Conservation (phyloP, 2,888 invertebrate species). For the Ryuthela nishihirai region DNA sequence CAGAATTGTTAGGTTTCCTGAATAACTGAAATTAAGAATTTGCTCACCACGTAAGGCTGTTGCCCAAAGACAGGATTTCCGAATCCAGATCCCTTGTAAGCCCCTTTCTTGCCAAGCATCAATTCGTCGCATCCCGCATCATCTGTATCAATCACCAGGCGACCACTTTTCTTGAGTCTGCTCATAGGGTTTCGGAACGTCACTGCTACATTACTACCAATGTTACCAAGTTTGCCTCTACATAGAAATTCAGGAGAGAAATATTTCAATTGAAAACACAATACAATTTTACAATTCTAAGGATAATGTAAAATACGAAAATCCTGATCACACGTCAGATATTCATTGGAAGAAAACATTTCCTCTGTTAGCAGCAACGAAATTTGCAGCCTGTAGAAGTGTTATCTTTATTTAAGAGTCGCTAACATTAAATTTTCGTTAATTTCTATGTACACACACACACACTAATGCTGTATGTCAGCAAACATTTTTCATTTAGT, state of each 20-base stretch:
- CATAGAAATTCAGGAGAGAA: too few relatives aligned
- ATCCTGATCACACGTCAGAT: background rate
- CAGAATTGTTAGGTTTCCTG: too few relatives aligned
- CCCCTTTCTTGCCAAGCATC: constrained; percentile 6
- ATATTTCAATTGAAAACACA: too few relatives aligned
- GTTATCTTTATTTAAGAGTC: too few relatives aligned
- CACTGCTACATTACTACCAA: constrained; percentile 23
- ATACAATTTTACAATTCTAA: background rate
- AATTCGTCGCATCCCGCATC: constrained; percentile 8
- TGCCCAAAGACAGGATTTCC: constrained; percentile 20
- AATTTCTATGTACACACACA: too few relatives aligned
- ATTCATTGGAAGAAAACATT: too few relatives aligned
- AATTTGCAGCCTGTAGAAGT: too few relatives aligned
- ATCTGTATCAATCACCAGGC: constrained; percentile 16
- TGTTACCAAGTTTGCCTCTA: constrained; percentile 10
- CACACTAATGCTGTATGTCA: too few relatives aligned
- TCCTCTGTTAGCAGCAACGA: too few relatives aligned
- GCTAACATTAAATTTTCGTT: too few relatives aligned
- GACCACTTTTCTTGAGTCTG: background rate
- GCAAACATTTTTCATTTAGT: too few relatives aligned
- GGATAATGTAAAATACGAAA: background rate
- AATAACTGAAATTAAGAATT: too few relatives aligned
- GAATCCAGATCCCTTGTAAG: constrained; percentile 2
- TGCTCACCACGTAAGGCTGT: constrained; percentile 8
- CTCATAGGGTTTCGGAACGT: constrained; percentile 24